Base-by-base conservation (phyloP, 2,797 vertebrate genomes). In the Apogon talboti region DNA sequence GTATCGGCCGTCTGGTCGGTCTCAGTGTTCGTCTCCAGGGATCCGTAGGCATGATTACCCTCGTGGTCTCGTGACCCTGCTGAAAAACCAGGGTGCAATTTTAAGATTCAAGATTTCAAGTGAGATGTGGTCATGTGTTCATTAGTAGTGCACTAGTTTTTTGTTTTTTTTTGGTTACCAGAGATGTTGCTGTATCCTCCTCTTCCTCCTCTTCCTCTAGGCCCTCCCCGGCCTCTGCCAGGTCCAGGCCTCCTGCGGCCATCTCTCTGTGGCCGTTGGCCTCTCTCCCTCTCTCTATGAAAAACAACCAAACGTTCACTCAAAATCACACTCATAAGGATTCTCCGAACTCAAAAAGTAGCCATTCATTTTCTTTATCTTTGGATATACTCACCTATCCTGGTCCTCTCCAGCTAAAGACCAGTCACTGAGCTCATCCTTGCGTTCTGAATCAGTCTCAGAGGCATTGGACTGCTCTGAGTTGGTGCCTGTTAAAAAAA, bases 1-100 rank as follows among this genome's bases (percentile, higher is more conserved):
- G 96, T 98, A 66, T 99, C 98, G 15, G 96, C 97, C 0, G 96
- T 98, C 94, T 98, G 98, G 91, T 99, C 98, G 0, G 98, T 98
- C 91, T 99, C 98, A 0, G 97, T 98, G 91, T 96, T 97, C 57
- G 81, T 72, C 76, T 98, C 97, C 71, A 95, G 78, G 78, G 95
- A 88, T 81, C 95, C 96, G 81, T 96, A 98, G 11, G 94, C 42
- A 0, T 82, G 93, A 88, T 96, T 96, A 75, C 95, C 94, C 81
- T 97, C 96, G 0, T 95, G 93, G 81, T 98, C 96, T 76, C 95
- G 83, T 28, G 71, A 95, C n/a, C 95, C 95, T 82, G 95, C 94
- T 95, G 43, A 68, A 81, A 53, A 28, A 38, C 21, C 30, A 51
- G 6, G 16, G 10, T 11, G 35, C 28, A 8, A 11, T 56, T 45